A percentile compares a stretch with the other conserved stretches of the same genome.
phyloP scores from a whole-genome alignment of 2,888 invertebrate species.

The Harpalus rubripes region DNA sequence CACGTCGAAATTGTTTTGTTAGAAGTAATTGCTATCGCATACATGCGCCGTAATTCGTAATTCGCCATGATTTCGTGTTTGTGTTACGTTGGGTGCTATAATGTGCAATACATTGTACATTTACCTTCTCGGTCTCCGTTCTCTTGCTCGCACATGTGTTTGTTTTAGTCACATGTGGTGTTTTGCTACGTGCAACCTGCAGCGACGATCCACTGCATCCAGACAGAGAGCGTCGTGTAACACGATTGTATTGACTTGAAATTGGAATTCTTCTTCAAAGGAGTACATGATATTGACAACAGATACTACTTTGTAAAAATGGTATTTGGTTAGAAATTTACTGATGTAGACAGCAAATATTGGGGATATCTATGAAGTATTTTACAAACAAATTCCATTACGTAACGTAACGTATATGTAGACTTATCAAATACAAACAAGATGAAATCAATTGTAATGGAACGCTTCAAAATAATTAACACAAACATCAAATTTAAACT shows the following conservation, averaged over 20 bases:
- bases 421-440: too few relatives aligned
- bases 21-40: slow-evolving; percentile 38
- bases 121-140: slow-evolving; percentile 23
- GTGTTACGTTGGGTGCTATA: slow-evolving; percentile 44
- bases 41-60: slow-evolving; percentile 46
- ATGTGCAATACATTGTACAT: slow-evolving; percentile 49
- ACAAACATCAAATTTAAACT: too few relatives aligned
- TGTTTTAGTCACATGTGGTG: slow-evolving; percentile 46
- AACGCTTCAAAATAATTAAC: too few relatives aligned
- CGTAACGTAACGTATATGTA: too few relatives aligned
- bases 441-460: too few relatives aligned
- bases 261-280: background rate
- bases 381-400: background rate
- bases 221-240: background rate
- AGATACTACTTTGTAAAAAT: slow-evolving; percentile 1
- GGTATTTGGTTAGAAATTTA: background rate
- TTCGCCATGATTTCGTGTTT: slow-evolving; percentile 59
- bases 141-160: slow-evolving; percentile 22
- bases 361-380: background rate
- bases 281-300: background rate
- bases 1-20: slow-evolving; percentile 36
- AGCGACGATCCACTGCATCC: background rate
- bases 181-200: slow-evolving; percentile 32
- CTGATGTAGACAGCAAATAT: background rate
- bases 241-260: background rate